Evolutionary conservation across 1,140 invertebrate genomes (phyloP), one percentile per base, ranked within the genome.

Genomic region (Tetramorium alpestre): DNA sequence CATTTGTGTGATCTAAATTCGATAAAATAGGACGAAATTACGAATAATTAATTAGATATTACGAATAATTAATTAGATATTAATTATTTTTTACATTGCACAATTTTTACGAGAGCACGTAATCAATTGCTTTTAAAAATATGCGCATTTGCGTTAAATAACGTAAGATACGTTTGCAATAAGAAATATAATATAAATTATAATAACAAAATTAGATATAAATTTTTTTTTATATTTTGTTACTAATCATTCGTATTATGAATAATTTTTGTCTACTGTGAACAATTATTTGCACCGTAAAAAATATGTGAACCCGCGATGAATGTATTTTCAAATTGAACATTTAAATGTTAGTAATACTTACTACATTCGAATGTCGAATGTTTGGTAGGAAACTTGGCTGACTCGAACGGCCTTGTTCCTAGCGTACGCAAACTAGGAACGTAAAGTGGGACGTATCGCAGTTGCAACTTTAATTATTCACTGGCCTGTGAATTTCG

Each of bases 381-480:
- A n/a, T 16, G n/a, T 70, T 58, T 60, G 38, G 18, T 18, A 33
- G 65, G 67, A 72, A 72, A 72, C 65, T 72, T 28, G 22, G n/a
- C n/a, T 7, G 8, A 10, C 41, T 78, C 44, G 62, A 69, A 13
- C 13, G 65, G 65, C 25, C 78, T 82, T 82, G 38, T 82, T 72
- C 58, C 51, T 54, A 22, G 38, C 51, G 38, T 56, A 69, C n/a
- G 8, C 25, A 72, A 72, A 73, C 38, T 73, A 47, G n/a, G 65
- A 4, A 54, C 54, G 28, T 60, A 60, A 82, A 82, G 80, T 60
- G 11, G 80, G 80, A 60, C 80, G 18, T 58, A n/a, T 65, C 18
- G 80, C 80, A 62, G 62, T 62, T 25, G 69, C 25, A 38, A 33
- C 69, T 84, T 84, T 75, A 84, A 84, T 84, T 84, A 84, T 84